A percentile compares a stretch with the other conserved stretches of the same genome.
phyloP scores from a whole-genome alignment of 2,797 vertebrate genomes.

The Poecilia gillii region DNA sequence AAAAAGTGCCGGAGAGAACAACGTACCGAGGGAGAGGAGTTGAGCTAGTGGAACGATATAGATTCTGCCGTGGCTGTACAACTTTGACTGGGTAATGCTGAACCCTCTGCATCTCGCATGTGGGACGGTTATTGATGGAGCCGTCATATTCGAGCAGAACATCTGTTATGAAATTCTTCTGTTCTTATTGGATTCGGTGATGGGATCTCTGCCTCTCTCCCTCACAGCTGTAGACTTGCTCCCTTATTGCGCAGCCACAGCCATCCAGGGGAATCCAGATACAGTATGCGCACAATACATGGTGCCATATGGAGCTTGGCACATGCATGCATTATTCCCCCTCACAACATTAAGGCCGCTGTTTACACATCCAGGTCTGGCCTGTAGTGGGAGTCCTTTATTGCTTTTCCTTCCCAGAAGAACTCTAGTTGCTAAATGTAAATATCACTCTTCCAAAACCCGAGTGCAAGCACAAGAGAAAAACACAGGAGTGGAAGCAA shows the following conservation, averaged over 20 bases:
- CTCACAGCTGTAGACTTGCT: conserved; percentile 68
- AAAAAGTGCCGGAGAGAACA: conserved; percentile 24
- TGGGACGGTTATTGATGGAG: conserved; percentile 80
- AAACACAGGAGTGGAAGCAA: conserved; percentile 20
- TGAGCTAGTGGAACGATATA: conserved; percentile 60
- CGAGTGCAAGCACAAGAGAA: conserved; percentile 21
- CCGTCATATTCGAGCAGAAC: conserved; percentile 78
- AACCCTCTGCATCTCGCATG: conserved; percentile 69
- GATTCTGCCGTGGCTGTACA: conserved; percentile 64
- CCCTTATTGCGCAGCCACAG: conserved; percentile 63
- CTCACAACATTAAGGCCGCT: conserved; percentile 26
- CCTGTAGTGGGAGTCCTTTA: conserved; percentile 21
- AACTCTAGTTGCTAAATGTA: conserved; percentile 33
- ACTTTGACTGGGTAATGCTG: conserved; percentile 68
- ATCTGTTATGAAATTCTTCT: conserved; percentile 81
- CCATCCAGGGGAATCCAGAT: conserved; percentile 27
- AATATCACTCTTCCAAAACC: conserved; percentile 35
- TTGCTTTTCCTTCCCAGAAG: conserved; percentile 39
- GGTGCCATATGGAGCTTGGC: conserved; percentile 27
- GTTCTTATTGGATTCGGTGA: conserved; percentile 77
- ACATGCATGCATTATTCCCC: conserved; percentile 27
- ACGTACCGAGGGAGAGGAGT: conserved; percentile 39
- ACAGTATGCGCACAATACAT: conserved; percentile 27
- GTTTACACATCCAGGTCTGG: conserved; percentile 43
- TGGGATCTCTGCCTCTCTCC: conserved; percentile 67